Percentiles rank a stretch among this genome's conserved stretches.
Conservation (phyloP, 1,140 invertebrate species). For the Rhopalosiphum maidis region DNA sequence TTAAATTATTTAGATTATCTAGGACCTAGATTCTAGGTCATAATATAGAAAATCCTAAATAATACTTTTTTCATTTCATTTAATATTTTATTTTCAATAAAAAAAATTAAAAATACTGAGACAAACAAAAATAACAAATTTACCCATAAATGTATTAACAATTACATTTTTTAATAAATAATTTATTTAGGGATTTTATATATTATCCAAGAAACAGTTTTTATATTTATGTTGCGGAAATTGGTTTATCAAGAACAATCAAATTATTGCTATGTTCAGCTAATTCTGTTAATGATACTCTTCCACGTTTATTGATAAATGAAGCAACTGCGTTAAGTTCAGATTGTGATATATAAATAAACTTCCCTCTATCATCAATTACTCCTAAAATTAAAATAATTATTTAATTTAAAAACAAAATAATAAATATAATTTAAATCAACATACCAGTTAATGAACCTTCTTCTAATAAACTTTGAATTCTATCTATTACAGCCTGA, state of each 20-base stretch:
- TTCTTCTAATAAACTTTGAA: constrained; percentile 83
- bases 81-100: background rate
- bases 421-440: background rate
- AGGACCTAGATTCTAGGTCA: too few relatives aligned
- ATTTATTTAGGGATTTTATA: background rate
- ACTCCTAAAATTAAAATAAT: constrained; percentile 72
- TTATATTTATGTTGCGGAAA: background rate
- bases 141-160: background rate
- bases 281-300: constrained; percentile 91
- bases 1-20: background rate
- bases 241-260: constrained; percentile 75
- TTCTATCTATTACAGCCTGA: constrained; percentile 82
- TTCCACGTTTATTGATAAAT: constrained; percentile 93
- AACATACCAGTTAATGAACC: constrained; percentile 73
- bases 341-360: constrained; percentile 93
- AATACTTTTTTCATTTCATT: background rate
- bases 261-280: constrained; percentile 93
- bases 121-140: background rate
- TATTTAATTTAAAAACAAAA: background rate
- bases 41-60: background rate
- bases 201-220: background rate
- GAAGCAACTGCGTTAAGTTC: constrained; percentile 93
- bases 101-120: background rate
- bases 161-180: background rate
- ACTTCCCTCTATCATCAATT: constrained; percentile 98